Evolutionary conservation across 1,140 invertebrate species (phyloP), one percentile per base, ranked within the genome.

Genomic region (Zeugodacus cucurbitae): DNA sequence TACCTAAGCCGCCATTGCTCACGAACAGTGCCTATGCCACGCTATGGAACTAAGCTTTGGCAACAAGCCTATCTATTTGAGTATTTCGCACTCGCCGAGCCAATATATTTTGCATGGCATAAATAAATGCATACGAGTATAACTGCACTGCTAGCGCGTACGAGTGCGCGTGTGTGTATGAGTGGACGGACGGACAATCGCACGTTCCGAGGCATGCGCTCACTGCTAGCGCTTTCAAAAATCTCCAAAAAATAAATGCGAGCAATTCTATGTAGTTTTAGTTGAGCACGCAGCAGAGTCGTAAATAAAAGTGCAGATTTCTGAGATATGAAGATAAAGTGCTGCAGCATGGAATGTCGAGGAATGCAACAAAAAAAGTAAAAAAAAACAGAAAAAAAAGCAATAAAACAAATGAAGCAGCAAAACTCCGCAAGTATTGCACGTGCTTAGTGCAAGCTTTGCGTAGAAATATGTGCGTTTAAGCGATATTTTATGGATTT

Each of bases 271-370:
- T 82, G 74, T 82, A 82, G 44, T 82, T 82, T 82, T 82, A 48
- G 74, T 82, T 82, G 74, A 82, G 41, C 74, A 82, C 74, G 74
- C 41, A 82, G 41, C n/a, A 82, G 74, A 54, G 41, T 82, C 74
- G 41, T 82, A 82, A 82, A 82, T 82, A 82, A 82, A 48, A 82
- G 74, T 54, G 74, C 74, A 48, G 74, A 82, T 82, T 82, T 82
- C 48, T 82, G 74, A 48, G 74, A 82, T 82, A 82, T 82, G 74
- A 82, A 82, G 74, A 82, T 82, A 82, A 82, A 82, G 74, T 82
- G n/a, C 41, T 82, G 74, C 74, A 44, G 37, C n/a, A 82, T 48
- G 22, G 5, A 26, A 62, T 62, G n/a, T 22, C 8, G n/a, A n/a
- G 58, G 1, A 29, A 6, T 8, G 74, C 37, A n/a, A 74, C 34